Evolutionary conservation across 2,797 vertebrate genomes (phyloP), one percentile per base, ranked within the genome.

Genomic region (Danio jaintianensis): DNA sequence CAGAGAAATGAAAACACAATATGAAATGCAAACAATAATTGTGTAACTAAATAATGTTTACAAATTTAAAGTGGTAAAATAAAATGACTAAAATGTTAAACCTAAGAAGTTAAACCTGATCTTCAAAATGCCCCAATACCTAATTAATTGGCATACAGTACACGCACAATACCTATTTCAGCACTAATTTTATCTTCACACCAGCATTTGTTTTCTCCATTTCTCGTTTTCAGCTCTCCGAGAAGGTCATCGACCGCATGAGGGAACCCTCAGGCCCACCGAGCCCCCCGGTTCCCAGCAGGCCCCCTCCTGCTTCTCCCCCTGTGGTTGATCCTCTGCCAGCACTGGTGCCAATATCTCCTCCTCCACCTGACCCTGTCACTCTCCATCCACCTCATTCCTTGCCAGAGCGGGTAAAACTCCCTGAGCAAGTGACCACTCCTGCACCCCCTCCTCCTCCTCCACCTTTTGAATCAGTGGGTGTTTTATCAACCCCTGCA

Each of bases 171-270:
- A 3, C 0, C 7, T 2, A 58, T 43, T 7, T 71, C n/a, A n/a
- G 6, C n/a, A n/a, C n/a, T n/a, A n/a, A n/a, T n/a, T n/a, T n/a
- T n/a, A n/a, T n/a, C n/a, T n/a, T n/a, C n/a, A n/a, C n/a, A n/a
- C n/a, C n/a, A n/a, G n/a, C n/a, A n/a, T 52, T 64, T 62, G 42
- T 70, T 13, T 48, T 55, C 11, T 58, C 22, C 0, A n/a, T 20
- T 59, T 29, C 53, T 64, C 38, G 79, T 45, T 42, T 62, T 5
- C 90, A 99, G 98, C 92, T 99, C 0, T 98, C 98, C 0, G 96
- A 99, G 86, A 97, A 95, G 72, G 93, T 98, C 89, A 98, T 99
- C 84, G 96, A 96, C 71, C 96, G 98, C 6, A 98, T 99, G 98
- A 96, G 95, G 90, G 97, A 98, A 48, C 90, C 95, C 0, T 90